phyloP scores from a whole-genome alignment of 2,113 vertebrate genomes.

The Corynorhinus townsendii region DNA sequence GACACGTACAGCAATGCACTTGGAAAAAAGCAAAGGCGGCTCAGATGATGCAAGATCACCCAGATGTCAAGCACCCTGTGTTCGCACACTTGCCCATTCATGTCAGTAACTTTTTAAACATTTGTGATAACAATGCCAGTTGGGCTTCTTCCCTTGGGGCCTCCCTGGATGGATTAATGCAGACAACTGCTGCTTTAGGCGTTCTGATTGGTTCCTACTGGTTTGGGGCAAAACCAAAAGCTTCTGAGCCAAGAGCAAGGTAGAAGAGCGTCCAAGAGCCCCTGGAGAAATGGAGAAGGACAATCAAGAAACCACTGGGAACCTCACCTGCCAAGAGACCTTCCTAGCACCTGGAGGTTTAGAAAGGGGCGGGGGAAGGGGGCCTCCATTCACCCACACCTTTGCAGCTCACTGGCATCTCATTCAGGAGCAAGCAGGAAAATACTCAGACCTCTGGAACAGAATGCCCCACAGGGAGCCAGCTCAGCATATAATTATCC shows the following conservation, averaged over 20 bases:
- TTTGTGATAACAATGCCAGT: slow-evolving; percentile 48
- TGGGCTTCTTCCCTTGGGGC: not conserved
- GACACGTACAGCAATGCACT: not conserved
- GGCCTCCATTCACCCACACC: not conserved
- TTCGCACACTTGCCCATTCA: slow-evolving; percentile 13
- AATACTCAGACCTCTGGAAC: not conserved
- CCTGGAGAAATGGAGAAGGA: not conserved
- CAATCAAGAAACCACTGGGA: not conserved
- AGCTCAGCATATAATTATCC: not conserved
- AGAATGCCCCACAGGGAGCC: not conserved
- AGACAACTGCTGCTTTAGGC: not conserved
- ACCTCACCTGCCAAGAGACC: not conserved
- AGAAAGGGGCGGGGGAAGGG: not conserved
- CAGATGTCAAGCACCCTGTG: slow-evolving; percentile 21
- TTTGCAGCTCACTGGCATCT: not conserved
- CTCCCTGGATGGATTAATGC: not conserved
- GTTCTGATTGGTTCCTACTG: not conserved
- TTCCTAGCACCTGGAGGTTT: not conserved
- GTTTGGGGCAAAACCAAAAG: not conserved
- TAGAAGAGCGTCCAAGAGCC: not conserved
- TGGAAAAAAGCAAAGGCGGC: not conserved
- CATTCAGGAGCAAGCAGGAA: not conserved
- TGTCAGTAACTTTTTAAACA: slow-evolving; percentile 34
- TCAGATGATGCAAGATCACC: not conserved
- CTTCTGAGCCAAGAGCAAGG: not conserved